These are phyloP conservation scores for Clunio marinus DNA, from an alignment of 2,888 invertebrate species.

Conservation along the genomic window DNA sequence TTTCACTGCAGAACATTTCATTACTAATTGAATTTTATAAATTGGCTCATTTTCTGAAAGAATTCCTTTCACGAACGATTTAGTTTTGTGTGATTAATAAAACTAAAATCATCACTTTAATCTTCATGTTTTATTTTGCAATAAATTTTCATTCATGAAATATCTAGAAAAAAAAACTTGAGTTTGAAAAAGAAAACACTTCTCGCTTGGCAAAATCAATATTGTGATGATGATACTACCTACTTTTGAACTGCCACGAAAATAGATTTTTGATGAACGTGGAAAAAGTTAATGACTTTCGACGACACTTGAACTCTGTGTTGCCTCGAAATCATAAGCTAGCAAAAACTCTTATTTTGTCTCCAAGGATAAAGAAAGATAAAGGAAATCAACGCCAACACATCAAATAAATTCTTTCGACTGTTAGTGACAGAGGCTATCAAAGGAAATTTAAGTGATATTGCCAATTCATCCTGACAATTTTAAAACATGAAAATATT, in stretches of 20 bases:
- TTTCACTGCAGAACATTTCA: neutral
- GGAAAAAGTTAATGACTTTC: conserved; percentile 28
- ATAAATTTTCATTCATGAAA: neutral
- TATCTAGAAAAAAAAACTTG: neutral
- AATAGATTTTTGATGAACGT: neutral
- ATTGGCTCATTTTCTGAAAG: neutral
- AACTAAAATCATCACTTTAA: neutral
- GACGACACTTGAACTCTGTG: conserved; percentile 6
- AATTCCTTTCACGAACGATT: neutral
- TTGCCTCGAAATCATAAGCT: neutral
- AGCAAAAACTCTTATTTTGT: neutral
- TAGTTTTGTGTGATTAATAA: neutral
- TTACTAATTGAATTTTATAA: conserved; percentile 13
- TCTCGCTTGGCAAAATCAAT: neutral
- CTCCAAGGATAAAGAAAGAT: neutral
- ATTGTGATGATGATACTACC: conserved; percentile 5
- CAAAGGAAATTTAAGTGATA: no score
- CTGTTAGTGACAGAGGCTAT: no score
- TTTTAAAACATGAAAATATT: no score
- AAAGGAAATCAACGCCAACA: no score
- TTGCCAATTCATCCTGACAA: no score
- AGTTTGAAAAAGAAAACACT: neutral
- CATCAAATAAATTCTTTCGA: no score
- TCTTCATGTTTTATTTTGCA: neutral
- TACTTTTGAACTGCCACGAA: neutral